Evolutionary conservation across 2,113 vertebrate species (phyloP).

Genomic region (Uropsilus gracilis): DNA sequence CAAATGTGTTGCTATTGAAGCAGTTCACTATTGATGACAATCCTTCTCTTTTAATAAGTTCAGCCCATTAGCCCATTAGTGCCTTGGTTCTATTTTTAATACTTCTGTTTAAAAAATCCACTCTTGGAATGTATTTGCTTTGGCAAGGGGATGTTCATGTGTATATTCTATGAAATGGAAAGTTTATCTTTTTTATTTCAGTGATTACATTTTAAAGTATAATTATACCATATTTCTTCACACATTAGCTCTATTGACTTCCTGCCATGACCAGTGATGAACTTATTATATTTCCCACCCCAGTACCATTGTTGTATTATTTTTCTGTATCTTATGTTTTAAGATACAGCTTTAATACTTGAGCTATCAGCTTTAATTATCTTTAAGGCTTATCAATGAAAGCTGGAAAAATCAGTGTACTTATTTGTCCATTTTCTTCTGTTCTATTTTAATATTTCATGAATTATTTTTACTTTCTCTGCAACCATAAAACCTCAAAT

Average conservation of each 20-base stretch:
- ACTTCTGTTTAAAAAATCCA: not conserved
- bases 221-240: not conserved
- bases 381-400: not conserved
- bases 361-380: not conserved
- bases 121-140: not conserved
- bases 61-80: not conserved
- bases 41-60: slow-evolving; percentile 19
- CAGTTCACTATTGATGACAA: not conserved
- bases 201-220: not conserved
- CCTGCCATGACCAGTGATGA: not conserved
- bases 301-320: not conserved
- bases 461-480: not conserved
- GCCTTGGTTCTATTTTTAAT: slow-evolving; percentile 37
- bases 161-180: not conserved
- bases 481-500: not conserved
- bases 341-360: not conserved
- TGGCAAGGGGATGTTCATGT: not conserved
- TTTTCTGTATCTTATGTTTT: slow-evolving; percentile 35
- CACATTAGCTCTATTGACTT: not conserved
- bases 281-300: slow-evolving; percentile 7
- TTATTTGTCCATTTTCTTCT: not conserved
- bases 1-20: not conserved
- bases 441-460: not conserved
- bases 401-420: not conserved
- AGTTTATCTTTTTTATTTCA: not conserved